Conservation (phyloP, 2,888 invertebrate genomes). For the Troides aeacus region DNA sequence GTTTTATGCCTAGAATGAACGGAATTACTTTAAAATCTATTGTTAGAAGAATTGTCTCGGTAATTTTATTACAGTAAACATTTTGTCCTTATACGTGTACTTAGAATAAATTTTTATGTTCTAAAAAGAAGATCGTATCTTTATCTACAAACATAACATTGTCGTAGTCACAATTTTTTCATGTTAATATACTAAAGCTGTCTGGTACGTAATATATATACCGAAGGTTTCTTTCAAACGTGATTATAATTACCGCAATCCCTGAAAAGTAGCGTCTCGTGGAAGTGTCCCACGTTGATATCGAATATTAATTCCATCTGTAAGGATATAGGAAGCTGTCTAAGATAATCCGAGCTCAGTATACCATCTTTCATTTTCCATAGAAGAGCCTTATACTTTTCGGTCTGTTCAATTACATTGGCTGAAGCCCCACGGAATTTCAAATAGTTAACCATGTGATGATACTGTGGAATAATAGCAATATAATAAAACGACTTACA, state of each 20-base stretch:
- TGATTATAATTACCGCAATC: conserved; percentile 49
- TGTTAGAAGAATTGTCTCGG: too few species aligned
- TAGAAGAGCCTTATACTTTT: conserved; percentile 58
- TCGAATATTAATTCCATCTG: conserved; percentile 75
- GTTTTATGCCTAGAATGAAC: too few species aligned
- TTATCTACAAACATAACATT: too few species aligned
- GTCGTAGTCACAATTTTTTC: too few species aligned
- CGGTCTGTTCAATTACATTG: conserved; percentile 54
- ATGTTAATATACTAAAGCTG: too few species aligned
- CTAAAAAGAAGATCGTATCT: too few species aligned
- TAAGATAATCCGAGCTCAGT: conserved; percentile 51
- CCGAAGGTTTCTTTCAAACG: too few species aligned
- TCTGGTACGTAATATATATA: too few species aligned
- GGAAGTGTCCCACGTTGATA: conserved; percentile 67
- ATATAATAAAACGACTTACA: neutral
- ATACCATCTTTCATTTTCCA: conserved; percentile 72
- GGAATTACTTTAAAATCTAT: too few species aligned
- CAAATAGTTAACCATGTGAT: conserved; percentile 63
- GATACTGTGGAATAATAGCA: conserved; percentile 48
- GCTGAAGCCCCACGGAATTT: conserved; percentile 53
- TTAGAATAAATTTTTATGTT: too few species aligned
- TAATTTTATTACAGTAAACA: too few species aligned
- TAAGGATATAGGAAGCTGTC: conserved; percentile 58
- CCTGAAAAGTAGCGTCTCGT: conserved; percentile 62
- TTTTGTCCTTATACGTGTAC: too few species aligned